phyloP scores from a whole-genome alignment of 1,140 invertebrate species.

The Drosophila nigromelanica region DNA sequence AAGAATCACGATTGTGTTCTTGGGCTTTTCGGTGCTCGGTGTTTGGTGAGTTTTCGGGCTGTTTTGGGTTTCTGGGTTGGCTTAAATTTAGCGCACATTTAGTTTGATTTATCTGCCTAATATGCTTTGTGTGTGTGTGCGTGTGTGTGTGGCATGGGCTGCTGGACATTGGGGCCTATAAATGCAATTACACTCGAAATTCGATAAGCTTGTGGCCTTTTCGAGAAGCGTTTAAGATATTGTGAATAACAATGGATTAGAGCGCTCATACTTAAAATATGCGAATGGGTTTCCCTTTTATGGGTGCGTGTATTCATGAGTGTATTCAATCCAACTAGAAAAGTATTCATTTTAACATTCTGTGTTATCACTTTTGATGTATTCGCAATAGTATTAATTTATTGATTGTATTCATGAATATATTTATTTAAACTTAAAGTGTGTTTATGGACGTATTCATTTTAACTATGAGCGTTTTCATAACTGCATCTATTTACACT shows the following conservation, averaged over 20 bases:
- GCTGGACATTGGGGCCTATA: background rate
- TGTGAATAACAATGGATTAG: background rate
- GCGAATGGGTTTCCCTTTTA: no score
- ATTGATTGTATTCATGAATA: background rate
- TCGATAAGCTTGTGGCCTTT: constrained; percentile 22
- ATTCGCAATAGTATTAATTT: background rate
- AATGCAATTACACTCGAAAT: constrained; percentile 44
- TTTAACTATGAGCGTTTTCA: background rate
- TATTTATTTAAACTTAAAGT: no score
- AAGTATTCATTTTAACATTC: background rate
- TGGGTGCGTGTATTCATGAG: no score
- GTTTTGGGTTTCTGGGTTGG: constrained; percentile 7
- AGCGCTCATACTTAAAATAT: no score
- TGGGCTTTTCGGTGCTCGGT: constrained; percentile 10
- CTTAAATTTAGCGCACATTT: constrained; percentile 59
- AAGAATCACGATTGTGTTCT: background rate
- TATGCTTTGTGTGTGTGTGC: constrained; percentile 2
- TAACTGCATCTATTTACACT: background rate
- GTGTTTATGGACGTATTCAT: no score
- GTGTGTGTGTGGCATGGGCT: background rate
- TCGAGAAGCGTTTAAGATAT: background rate
- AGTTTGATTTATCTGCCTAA: constrained; percentile 61
- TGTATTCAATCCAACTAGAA: background rate
- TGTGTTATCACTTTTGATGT: background rate
- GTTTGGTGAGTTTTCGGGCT: background rate